Evolutionary conservation across 1,140 invertebrate genomes (phyloP), one percentile per base, ranked within the genome.

Genomic region (Agrypnia vestita): DNA sequence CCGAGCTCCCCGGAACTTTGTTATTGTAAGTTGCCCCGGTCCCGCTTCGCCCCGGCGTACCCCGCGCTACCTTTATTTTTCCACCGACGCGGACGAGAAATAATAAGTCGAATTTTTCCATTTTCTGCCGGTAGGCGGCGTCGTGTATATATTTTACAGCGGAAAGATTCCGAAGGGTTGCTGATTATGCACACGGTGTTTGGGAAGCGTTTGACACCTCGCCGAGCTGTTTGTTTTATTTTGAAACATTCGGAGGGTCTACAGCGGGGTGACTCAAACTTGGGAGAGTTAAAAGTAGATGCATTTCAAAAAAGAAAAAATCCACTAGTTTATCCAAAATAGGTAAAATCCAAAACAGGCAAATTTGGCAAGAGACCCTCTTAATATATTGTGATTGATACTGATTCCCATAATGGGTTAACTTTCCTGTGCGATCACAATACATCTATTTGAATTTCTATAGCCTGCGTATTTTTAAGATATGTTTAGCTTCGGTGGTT

Each of bases 21-120:
- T 71, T 71, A 49, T 71, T 71, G 67, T 71, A 71, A 71, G 67
- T 71, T 71, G 67, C 67, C 67, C 67, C 43, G 8, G 43, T 17
- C 67, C 46, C 43, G 4, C 8, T 64, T 25, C 46, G 13, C 44
- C 43, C 67, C 67, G 43, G 7, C 25, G 15, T 51, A 64, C 59
- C 46, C 75, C 59, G 21, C 75, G 64, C 64, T 76, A 76, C 75
- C 75, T 76, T 76, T 62, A 43, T 64, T 76, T 76, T 76, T 76
- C 25, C 9, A 13, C 17, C 73, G 9, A 75, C 43, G 75, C 11
- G 59, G 15, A 76, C 64, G 59, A 25, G 53, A 76, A 76, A 64
- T 76, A 51, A 64, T 51, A 64, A 76, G 75, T 76, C 59, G 75
- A 76, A 25, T 76, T 67, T 74, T 76, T 51, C 47, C 59, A 61